phyloP scores from a whole-genome alignment of 2,888 invertebrate genomes.

The Eupithecia subumbrata region DNA sequence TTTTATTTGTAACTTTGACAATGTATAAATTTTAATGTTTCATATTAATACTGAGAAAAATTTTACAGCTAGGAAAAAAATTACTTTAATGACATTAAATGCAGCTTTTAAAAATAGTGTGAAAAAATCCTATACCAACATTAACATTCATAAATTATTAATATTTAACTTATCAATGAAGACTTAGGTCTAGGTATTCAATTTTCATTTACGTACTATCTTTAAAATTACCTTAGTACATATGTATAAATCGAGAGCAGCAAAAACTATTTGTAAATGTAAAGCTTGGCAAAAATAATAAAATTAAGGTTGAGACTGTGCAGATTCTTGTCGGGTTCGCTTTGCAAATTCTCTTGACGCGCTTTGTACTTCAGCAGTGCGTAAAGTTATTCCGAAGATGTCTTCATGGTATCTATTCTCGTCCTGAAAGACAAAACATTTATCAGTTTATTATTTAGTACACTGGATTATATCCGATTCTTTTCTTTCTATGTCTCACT shows the following conservation, averaged over 20 bases:
- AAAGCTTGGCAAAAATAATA: slow-evolving; percentile 5
- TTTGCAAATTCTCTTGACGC: slow-evolving; percentile 92
- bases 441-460: not conserved
- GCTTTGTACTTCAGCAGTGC: slow-evolving; percentile 94
- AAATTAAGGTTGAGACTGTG: slow-evolving; percentile 52
- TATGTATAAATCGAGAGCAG: not conserved
- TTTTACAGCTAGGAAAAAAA: not conserved
- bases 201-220: no score
- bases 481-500: slow-evolving; percentile 51
- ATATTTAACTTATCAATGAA: not conserved
- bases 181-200: no score
- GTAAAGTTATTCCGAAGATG: slow-evolving; percentile 95
- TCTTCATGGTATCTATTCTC: slow-evolving; percentile 97
- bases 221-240: no score
- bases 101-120: not conserved
- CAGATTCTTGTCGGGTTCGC: slow-evolving; percentile 66
- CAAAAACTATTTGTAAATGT: not conserved
- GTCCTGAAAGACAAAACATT: slow-evolving; percentile 85
- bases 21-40: not conserved
- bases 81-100: not conserved
- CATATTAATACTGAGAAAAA: not conserved
- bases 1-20: slow-evolving; percentile 37
- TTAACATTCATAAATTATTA: not conserved
- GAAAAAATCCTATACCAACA: not conserved
- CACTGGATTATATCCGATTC: not conserved